phyloP scores from a whole-genome alignment of 2,888 invertebrate genomes.

The Amaurobius ferox region DNA sequence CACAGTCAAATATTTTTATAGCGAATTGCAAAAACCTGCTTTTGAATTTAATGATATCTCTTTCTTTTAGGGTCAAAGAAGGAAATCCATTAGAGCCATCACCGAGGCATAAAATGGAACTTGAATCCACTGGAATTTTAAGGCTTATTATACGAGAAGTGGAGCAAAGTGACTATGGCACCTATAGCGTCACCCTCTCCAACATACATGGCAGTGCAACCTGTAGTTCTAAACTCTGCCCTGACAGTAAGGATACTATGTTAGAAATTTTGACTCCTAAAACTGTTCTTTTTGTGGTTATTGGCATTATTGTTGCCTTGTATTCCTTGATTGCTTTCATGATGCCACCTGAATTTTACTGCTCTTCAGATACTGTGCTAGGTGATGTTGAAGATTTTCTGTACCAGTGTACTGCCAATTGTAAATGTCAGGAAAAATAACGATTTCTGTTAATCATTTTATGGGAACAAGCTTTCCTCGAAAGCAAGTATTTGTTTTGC shows the following conservation, averaged over 20 bases:
- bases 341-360: slow-evolving; percentile 56
- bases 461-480: slow-evolving; percentile 44
- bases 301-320: slow-evolving; percentile 25
- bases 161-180: slow-evolving; percentile 85
- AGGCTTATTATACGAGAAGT: slow-evolving; percentile 88
- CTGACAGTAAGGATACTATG: slow-evolving; percentile 82
- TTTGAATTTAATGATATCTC: not conserved
- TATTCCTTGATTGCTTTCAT: slow-evolving; percentile 35
- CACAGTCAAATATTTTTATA: no score
- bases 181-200: slow-evolving; percentile 88
- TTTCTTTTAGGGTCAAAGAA: slow-evolving; percentile 77
- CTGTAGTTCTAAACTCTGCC: slow-evolving; percentile 81
- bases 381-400: slow-evolving; percentile 54
- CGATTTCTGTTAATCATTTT: not conserved
- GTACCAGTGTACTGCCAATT: slow-evolving; percentile 54
- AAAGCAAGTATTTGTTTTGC: not conserved
- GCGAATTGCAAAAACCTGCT: not conserved
- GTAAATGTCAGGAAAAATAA: slow-evolving; percentile 44
- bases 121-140: slow-evolving; percentile 83
- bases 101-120: slow-evolving; percentile 89
- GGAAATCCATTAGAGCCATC: slow-evolving; percentile 85
- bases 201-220: slow-evolving; percentile 85
- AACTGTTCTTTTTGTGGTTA: not conserved
- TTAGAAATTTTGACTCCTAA: slow-evolving; percentile 54
- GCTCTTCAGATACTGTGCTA: slow-evolving; percentile 28